Evolutionary conservation across 1,140 invertebrate genomes (phyloP).

Genomic region (Brachystomella parvula): DNA sequence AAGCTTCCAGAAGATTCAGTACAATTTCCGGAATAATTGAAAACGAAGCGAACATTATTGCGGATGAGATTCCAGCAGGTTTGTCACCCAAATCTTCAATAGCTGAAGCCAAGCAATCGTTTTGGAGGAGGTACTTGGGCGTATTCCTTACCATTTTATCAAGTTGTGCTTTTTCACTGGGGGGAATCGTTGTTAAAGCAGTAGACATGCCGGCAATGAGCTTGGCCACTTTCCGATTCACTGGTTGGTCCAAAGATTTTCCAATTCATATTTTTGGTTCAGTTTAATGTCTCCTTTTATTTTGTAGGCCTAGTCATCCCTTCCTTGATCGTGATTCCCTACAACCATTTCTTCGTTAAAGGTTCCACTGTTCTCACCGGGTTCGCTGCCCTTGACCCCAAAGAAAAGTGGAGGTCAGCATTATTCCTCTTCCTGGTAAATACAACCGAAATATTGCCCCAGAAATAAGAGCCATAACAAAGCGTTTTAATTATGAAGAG

Average conservation of each 20-base stretch:
- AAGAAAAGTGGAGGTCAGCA: neutral
- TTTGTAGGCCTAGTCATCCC: neutral
- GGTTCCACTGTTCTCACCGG: neutral
- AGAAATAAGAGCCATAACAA: too few relatives aligned
- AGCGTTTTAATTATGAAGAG: too few relatives aligned
- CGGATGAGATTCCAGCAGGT: neutral
- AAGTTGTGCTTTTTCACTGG: neutral
- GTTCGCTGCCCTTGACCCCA: neutral
- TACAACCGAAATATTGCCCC: too few relatives aligned
- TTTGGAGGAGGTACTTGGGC: neutral
- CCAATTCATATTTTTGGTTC: neutral
- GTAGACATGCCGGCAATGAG: neutral
- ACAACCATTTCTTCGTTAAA: neutral
- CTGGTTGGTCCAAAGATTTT: too few relatives aligned
- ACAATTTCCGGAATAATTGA: neutral
- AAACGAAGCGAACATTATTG: neutral
- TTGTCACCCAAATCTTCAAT: neutral
- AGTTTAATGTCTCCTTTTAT: conserved; percentile 1
- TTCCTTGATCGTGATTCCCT: neutral
- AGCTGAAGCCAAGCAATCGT: neutral
- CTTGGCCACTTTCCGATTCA: neutral
- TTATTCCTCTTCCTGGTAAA: neutral
- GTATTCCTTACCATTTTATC: neutral
- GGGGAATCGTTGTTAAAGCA: neutral
- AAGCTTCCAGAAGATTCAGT: neutral